Base-by-base conservation (phyloP, 1,140 invertebrate species). In the Melanaphis sacchari region DNA sequence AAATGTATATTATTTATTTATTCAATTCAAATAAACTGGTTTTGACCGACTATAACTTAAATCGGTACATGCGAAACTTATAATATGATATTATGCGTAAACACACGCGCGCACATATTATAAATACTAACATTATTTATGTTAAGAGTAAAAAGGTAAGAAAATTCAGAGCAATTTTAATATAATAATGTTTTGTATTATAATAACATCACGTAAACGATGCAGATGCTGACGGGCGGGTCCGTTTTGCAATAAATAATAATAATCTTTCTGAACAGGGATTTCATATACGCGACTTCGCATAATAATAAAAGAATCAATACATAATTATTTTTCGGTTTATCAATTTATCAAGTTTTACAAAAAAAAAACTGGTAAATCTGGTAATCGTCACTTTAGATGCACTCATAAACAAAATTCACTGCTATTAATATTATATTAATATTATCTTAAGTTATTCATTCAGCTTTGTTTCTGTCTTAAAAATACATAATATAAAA, bases 301-400 rank as follows among this genome's bases (percentile, higher is more conserved):
- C 76, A 24, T 82, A 82, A 82, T 82, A 82, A 82, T 81, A 81
- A 82, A 38, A 76, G 15, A n/a, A 82, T 82, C 76, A 82, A 82
- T 82, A 82, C 36, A 38, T 82, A 82, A 84, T 84, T 38, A 82
- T 59, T 15, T 26, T 82, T 26, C 11, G 82, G 38, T 41, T 84
- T 84, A 84, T 84, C 82, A 84, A 40, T 84, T 84, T 41, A 84
- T 84, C 24, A 41, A 2, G 40, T 84, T 40, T 15, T 9, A 40
- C 31, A n/a, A 8, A 8, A 76, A 6, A 76, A 84, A 40, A 40
- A 40, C 82, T 84, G 24, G 82, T 40, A 41, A 40, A 84, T 41
- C 36, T 82, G 36, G 76, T 76, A 76, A 76, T 76, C 59, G 59
- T 82, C 76, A 38, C 76, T 38, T 82, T 22, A 36, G 22, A 38